Percentiles rank a stretch among this genome's conserved stretches.
These are phyloP conservation scores for Leucania comma DNA, from an alignment of 2,888 invertebrate species.

Conservation along the genomic window DNA sequence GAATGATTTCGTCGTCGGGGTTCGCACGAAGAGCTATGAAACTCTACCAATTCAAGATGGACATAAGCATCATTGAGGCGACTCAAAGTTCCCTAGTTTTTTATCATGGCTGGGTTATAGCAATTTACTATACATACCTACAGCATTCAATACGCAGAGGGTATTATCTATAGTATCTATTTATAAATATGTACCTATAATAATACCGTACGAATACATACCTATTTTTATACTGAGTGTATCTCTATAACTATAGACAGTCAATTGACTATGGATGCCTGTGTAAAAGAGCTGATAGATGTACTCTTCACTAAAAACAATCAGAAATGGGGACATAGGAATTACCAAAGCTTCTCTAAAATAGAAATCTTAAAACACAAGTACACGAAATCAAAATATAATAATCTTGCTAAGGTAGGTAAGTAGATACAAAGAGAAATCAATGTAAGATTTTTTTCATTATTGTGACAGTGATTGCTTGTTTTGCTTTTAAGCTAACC, in stretches of 20 bases:
- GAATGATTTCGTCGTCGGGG: constrained; percentile 90
- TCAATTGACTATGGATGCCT: constrained; percentile 49
- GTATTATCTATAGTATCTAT: constrained; percentile 72
- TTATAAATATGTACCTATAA: constrained; percentile 66
- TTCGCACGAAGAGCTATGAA: constrained; percentile 86
- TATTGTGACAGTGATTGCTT: constrained; percentile 4
- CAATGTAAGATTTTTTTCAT: constrained; percentile 13
- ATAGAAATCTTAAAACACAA: constrained; percentile 1
- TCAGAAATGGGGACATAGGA: neutral
- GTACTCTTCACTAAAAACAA: neutral
- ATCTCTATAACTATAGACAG: constrained; percentile 33
- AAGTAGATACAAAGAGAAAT: neutral
- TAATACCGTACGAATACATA: constrained; percentile 67
- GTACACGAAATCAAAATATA: constrained; percentile 8
- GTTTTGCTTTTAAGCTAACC: neutral
- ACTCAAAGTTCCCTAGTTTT: constrained; percentile 69
- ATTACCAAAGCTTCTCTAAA: constrained; percentile 11
- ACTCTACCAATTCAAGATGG: constrained; percentile 78
- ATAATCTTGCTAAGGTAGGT: neutral
- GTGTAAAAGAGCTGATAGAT: constrained; percentile 17
- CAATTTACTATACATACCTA: constrained; percentile 79
- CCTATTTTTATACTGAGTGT: constrained; percentile 67
- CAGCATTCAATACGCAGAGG: constrained; percentile 61
- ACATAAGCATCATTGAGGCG: constrained; percentile 66
- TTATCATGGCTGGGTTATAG: constrained; percentile 82